Percentiles rank a stretch among this genome's conserved stretches.
Evolutionary conservation across 2,888 invertebrate genomes (phyloP).

Genomic region (Tholera decimalis): DNA sequence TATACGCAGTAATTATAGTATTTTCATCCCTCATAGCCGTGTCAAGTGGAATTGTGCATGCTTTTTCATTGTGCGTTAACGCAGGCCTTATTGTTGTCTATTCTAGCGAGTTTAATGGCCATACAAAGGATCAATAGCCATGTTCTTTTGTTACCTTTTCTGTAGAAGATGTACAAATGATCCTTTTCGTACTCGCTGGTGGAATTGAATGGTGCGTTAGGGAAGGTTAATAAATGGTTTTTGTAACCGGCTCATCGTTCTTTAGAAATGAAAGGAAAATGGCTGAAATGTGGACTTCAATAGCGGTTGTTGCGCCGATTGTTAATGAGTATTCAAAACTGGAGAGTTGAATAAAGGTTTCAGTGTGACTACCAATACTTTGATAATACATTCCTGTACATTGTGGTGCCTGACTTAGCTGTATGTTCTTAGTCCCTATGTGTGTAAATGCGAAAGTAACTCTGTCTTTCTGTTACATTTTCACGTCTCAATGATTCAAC

Average conservation of each 20-base stretch:
- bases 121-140: conserved; percentile 59
- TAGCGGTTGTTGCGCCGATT: conserved; percentile 29
- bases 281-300: conserved; percentile 34
- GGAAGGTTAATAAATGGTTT: conserved; percentile 50
- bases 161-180: conserved; percentile 45
- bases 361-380: neutral
- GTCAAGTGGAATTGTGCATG: conserved; percentile 66
- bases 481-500: too few species aligned
- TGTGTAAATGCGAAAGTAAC: too few species aligned
- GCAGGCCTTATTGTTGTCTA: conserved; percentile 62
- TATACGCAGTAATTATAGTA: conserved; percentile 45
- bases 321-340: conserved; percentile 13
- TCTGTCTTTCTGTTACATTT: too few species aligned
- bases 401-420: neutral
- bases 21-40: conserved; percentile 53
- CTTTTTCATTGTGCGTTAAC: conserved; percentile 62
- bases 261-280: conserved; percentile 40
- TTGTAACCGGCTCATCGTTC: conserved; percentile 38
- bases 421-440: too few species aligned
- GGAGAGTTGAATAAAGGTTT: neutral
- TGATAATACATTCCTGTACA: neutral
- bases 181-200: conserved; percentile 46
- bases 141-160: conserved; percentile 58
- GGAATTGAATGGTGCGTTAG: conserved; percentile 47
- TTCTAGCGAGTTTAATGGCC: conserved; percentile 65